Evolutionary conservation across 2,888 invertebrate species (phyloP), one percentile per base, ranked within the genome.

Genomic region (Criorhina ranunculi): DNA sequence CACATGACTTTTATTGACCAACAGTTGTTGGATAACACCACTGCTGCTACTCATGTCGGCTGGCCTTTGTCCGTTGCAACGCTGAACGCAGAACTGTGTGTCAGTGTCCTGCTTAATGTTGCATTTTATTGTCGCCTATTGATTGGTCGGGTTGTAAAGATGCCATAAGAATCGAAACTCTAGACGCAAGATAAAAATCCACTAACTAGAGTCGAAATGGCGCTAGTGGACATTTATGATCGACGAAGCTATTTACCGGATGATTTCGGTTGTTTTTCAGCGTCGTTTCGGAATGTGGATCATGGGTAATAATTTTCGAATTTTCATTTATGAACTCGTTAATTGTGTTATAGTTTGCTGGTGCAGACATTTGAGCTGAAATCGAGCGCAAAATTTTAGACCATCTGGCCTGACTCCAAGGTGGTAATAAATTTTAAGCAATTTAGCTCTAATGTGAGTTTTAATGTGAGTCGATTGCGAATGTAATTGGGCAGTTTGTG

Each of bases 81-180:
- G 4, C 24, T 24, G 24, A 4, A 3, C 24, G 24, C 24, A 24
- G n/a, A n/a, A n/a, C n/a, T 40, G 37, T 9, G 37, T 57, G 67
- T 73, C n/a, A n/a, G 62, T 73, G 62, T 70, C 46, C 80, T 76
- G 85, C 19, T 85, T 85, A 80, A 85, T 76, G 85, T 85, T 85
- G 85, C 85, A 80, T 80, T 85, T 85, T 85, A 85, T 80, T 80
- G 24, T 59, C 59, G 35, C 35, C 57, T 70, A 85, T 80, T 80
- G 80, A 85, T 80, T 64, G 75, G 46, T 24, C 24, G 51, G 57
- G 83, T 35, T 19, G 12, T 75, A 79, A 85, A 79, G 80, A 85
- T 60, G 66, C 75, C 70, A 37, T 69, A 59, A 55, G 49, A 44
- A 57, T 57, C 51, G 31, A 72, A 60, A 31, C n/a, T 24, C 67